Evolutionary conservation across 2,113 vertebrate genomes (phyloP), one percentile per base, ranked within the genome.

Genomic region (Phoxinus phoxinus): DNA sequence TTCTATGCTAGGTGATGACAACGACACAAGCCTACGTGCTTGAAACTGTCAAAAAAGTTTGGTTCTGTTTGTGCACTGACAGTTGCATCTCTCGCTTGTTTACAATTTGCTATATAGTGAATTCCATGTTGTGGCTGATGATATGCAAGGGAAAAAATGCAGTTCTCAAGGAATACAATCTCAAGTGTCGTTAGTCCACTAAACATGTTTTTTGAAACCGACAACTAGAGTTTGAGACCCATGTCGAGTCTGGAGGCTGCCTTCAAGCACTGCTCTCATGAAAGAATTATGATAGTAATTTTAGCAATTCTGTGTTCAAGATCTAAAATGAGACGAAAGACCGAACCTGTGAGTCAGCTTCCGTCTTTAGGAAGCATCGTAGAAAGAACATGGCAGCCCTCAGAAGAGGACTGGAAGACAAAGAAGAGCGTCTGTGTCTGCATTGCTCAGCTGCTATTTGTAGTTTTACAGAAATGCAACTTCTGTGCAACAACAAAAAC

Each of bases 201-300:
- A 75, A 75, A 51, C n/a, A 35, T 56, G 19, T 32, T 56, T 73
- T 44, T 73, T 23, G 8, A 11, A 56, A 23, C 19, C 1, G 30
- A 17, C 44, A 41, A n/a, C 53, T 59, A 8, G n/a, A n/a, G 44
- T 35, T 65, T 61, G 59, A 77, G 30, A 19, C 12, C 25, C 23
- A 2, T 73, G 61, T 84, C 23, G 46, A 48, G 81, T 56, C 53
- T 6, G 53, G 53, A 56, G 19, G 53, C 53, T 21, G 19, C 53
- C 41, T 67, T 48, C 1, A 63, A 41, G 32, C 56, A 23, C 44
- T 82, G 51, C 19, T 13, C 12, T 61, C 65, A 74, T 81, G 30
- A 73, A 48, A 86, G 69, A 61, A 30, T 78, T 8, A 78, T 56
- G 67, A 72, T 73, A 44, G 73, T 81, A 81, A 25, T 27, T 53